Evolutionary conservation across 2,888 invertebrate genomes (phyloP).

Genomic region (Margaritifera margaritifera): DNA sequence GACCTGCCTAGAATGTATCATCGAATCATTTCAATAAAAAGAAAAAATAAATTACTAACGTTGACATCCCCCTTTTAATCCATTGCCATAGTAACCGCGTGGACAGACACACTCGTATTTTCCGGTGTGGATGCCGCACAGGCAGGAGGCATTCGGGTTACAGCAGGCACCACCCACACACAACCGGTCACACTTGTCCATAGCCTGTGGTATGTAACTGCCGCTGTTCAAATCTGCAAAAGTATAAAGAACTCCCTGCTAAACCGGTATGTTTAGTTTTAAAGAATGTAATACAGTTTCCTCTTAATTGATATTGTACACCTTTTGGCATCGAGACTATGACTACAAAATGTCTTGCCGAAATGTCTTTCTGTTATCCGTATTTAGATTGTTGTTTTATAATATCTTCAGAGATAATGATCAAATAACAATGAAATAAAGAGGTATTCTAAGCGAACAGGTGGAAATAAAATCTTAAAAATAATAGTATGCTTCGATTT

Average conservation of each 20-base stretch:
- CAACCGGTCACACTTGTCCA: conserved; percentile 75
- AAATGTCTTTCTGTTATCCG: too few species aligned
- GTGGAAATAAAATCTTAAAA: too few species aligned
- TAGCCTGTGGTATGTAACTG: conserved; percentile 76
- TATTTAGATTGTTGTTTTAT: too few species aligned
- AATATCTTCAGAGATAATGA: too few species aligned
- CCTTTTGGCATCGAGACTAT: too few species aligned
- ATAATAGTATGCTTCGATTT: too few species aligned
- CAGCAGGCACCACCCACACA: conserved; percentile 78
- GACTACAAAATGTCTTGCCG: too few species aligned
- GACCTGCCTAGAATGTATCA: too few species aligned
- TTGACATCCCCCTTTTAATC: conserved; percentile 77
- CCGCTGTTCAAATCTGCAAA: conserved; percentile 79
- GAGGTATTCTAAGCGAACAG: too few species aligned
- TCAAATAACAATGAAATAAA: too few species aligned
- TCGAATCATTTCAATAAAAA: not conserved
- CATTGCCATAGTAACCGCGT: conserved; percentile 80
- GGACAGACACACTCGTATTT: conserved; percentile 82
- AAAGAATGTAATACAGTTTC: not conserved
- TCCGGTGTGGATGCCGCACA: conserved; percentile 81
- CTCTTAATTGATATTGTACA: too few species aligned
- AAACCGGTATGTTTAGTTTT: not conserved
- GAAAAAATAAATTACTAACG: conserved; percentile 73
- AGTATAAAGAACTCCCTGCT: not conserved
- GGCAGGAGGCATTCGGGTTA: conserved; percentile 78